Evolutionary conservation across 2,888 invertebrate species (phyloP).

Genomic region (Conistra vaccinii): DNA sequence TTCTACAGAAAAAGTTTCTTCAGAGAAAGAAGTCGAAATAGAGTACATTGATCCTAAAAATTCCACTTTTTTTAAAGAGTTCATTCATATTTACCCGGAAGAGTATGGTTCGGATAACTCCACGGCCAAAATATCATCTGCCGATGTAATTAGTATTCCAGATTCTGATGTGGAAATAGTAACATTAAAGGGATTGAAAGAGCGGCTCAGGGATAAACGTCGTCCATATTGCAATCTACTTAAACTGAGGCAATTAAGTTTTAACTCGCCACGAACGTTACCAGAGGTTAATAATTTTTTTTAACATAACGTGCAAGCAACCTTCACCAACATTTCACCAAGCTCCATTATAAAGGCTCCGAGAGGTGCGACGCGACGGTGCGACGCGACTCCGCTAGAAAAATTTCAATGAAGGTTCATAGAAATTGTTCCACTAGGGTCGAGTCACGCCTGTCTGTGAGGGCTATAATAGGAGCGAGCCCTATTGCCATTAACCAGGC

Average conservation of each 20-base stretch:
- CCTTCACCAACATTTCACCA: background rate
- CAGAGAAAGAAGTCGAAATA: constrained; percentile 42
- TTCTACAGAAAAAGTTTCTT: constrained; percentile 20
- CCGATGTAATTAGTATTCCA: constrained; percentile 28
- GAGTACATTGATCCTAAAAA: constrained; percentile 42
- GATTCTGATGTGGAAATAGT: constrained; percentile 27
- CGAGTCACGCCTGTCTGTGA: background rate
- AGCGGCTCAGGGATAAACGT: constrained; percentile 57
- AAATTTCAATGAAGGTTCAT: background rate
- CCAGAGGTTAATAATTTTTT: constrained; percentile 77
- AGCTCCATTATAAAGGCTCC: background rate
- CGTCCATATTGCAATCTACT: constrained; percentile 77
- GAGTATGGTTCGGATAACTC: constrained; percentile 18
- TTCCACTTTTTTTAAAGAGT: constrained; percentile 29
- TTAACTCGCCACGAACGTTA: constrained; percentile 81
- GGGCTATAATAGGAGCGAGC: background rate
- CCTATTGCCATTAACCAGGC: background rate
- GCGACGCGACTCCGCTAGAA: background rate
- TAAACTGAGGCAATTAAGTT: constrained; percentile 78
- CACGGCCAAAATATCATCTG: constrained; percentile 6
- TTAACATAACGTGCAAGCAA: background rate
- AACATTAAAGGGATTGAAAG: constrained; percentile 31
- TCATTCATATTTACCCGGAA: constrained; percentile 16
- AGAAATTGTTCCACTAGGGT: background rate
- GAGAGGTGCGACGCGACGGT: background rate